Evolutionary conservation across 1,140 invertebrate genomes (phyloP), one percentile per base, ranked within the genome.

Genomic region (Heliothis virescens): DNA sequence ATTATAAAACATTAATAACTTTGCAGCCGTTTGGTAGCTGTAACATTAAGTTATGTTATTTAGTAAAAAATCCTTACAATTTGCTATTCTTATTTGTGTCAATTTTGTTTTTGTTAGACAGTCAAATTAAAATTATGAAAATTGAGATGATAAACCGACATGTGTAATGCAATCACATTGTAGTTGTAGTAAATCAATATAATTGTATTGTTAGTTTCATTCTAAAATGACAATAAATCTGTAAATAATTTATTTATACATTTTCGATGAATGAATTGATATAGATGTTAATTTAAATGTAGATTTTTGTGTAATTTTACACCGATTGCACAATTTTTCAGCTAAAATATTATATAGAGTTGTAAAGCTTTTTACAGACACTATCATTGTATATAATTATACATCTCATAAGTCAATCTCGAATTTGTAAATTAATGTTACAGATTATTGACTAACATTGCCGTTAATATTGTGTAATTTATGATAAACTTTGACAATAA

Each of bases 391-490:
- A 86, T 71, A 83, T 87, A 87, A 65, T 79, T 81, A 83, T 63
- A 81, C 80, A 73, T 85, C 72, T 81, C 78, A 71, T 80, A 82
- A 82, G 76, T 79, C 72, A 79, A 69, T 78, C 73, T 84, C 73
- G 50, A 89, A 89, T 89, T 92, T 90, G 85, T 89, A 90, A 86
- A 89, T 83, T 71, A 41, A 41, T 2, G 57, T 76, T 81, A 72
- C 63, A 85, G 62, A 63, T 88, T 74, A 86, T 87, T 86, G 85
- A 86, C 71, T 74, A 60, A 63, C 21, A 90, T 90, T 88, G 87
- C 91, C 90, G 92, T 92, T 93, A 88, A 86, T 88, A 91, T 90
- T 88, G 87, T 90, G 87, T 92, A 88, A 88, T 86, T 89, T 90
- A 86, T 84, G 82, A 90, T 71, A 89, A 86, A 84, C 83, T 90